Conservation (phyloP, 2,888 invertebrate species). For the Phoronis australis region DNA sequence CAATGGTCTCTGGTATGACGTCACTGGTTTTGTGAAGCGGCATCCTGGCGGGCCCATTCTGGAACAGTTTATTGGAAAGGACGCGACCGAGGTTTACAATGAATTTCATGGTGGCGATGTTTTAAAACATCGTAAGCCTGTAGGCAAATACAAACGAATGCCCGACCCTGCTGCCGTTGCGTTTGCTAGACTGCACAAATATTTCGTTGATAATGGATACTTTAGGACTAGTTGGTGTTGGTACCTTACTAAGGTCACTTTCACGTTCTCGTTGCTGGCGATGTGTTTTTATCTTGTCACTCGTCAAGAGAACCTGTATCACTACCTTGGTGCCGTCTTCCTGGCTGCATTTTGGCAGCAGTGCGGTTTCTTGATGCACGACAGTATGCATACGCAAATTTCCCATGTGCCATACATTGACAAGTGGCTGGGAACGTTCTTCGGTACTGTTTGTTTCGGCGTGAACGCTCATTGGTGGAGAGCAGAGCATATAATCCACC, state of each 20-base stretch:
- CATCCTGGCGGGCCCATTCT: slow-evolving; percentile 11
- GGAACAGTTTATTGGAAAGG: slow-evolving; percentile 10
- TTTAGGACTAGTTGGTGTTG: slow-evolving; percentile 7
- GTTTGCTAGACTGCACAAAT: slow-evolving; percentile 5
- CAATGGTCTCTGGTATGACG: slow-evolving; percentile 11
- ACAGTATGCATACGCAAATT: slow-evolving; percentile 12
- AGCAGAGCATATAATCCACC: slow-evolving; percentile 13
- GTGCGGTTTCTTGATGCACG: slow-evolving; percentile 14
- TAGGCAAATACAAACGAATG: slow-evolving; percentile 3
- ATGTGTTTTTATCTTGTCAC: neutral
- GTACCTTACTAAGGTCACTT: slow-evolving; percentile 8
- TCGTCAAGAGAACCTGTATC: neutral
- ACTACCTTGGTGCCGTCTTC: slow-evolving; percentile 5
- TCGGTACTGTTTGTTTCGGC: slow-evolving; percentile 10
- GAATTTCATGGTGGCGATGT: slow-evolving; percentile 8
- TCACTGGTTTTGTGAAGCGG: slow-evolving; percentile 6
- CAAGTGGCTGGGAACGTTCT: slow-evolving; percentile 5
- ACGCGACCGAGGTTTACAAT: slow-evolving; percentile 11
- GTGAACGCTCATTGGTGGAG: slow-evolving; percentile 11
- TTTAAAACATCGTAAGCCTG: slow-evolving; percentile 11
- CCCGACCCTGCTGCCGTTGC: slow-evolving; percentile 4
- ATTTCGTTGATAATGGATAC: slow-evolving; percentile 8
- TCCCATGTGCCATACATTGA: slow-evolving; percentile 6
- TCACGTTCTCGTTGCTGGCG: slow-evolving; percentile 4
- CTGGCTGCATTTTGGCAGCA: slow-evolving; percentile 13